Conservation (phyloP, 2,797 vertebrate species). For the Melanotaenia maccullochi region DNA sequence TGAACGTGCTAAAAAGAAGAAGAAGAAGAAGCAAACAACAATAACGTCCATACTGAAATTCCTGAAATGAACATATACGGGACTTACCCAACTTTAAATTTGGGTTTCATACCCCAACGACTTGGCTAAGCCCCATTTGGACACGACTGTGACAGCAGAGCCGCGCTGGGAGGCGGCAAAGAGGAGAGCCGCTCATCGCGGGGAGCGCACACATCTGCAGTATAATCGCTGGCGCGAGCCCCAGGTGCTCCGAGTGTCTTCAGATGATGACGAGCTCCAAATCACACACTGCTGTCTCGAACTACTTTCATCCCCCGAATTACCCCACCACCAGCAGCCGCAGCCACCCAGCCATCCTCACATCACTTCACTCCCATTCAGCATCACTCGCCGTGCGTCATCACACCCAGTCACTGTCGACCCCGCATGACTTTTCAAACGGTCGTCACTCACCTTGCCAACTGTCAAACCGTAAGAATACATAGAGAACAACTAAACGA, state of each 20-base stretch:
- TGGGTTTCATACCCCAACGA: constrained; percentile 12
- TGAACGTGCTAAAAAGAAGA: not conserved
- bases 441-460: constrained; percentile 24
- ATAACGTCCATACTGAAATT: not conserved
- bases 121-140: constrained; percentile 1
- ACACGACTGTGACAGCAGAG: constrained; percentile 11
- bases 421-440: constrained; percentile 35
- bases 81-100: constrained; percentile 73
- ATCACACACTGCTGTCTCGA: constrained; percentile 60
- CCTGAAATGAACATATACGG: not conserved
- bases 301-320: constrained; percentile 1
- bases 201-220: constrained; percentile 43
- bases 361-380: constrained; percentile 46
- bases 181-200: constrained; percentile 35
- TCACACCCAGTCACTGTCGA: constrained; percentile 46
- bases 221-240: constrained; percentile 19
- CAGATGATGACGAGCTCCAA: constrained; percentile 50
- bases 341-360: constrained; percentile 31
- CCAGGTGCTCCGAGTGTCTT: constrained; percentile 63
- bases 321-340: not conserved
- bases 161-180: constrained; percentile 13
- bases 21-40: too few species aligned
- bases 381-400: constrained; percentile 73
- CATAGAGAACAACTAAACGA: not conserved
- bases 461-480: constrained; percentile 16